A percentile compares a stretch with the other conserved stretches of the same genome.
Conservation (phyloP, 2,113 vertebrate species). For the Dasypus novemcinctus region DNA sequence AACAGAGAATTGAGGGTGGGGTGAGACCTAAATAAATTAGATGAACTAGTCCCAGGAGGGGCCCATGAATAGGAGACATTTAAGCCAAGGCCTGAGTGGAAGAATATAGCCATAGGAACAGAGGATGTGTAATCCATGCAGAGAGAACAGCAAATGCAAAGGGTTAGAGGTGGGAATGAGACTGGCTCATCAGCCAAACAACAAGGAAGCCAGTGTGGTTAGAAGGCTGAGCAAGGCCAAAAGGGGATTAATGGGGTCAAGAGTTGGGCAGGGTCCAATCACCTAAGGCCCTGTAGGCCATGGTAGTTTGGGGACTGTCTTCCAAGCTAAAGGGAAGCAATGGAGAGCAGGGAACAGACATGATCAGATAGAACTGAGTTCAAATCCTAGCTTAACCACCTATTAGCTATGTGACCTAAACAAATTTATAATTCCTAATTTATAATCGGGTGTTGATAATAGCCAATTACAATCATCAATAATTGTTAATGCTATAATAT, state of each 20-base stretch:
- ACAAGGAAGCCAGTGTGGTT: not conserved
- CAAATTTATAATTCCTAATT: slow-evolving; percentile 44
- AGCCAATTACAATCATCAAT: slow-evolving; percentile 27
- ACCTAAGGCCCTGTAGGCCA: not conserved
- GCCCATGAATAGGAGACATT: not conserved
- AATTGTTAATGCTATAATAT: slow-evolving; percentile 42
- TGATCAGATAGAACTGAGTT: not conserved
- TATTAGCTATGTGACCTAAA: not conserved
- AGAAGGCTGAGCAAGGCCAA: slow-evolving; percentile 18
- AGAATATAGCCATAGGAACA: not conserved
- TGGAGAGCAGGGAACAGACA: not conserved
- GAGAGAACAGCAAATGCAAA: not conserved
- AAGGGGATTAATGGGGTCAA: not conserved
- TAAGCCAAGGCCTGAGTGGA: not conserved
- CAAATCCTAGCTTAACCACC: slow-evolving; percentile 17
- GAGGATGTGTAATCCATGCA: not conserved
- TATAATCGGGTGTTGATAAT: slow-evolving; percentile 14
- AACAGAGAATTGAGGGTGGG: not conserved
- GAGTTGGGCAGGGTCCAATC: not conserved
- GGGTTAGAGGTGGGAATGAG: not conserved
- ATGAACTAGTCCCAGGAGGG: not conserved
- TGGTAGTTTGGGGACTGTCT: not conserved
- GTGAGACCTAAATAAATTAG: not conserved
- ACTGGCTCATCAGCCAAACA: not conserved
- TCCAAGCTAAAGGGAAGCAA: slow-evolving; percentile 6